Evolutionary conservation across 2,113 vertebrate species (phyloP).

Genomic region (Stomatorhinus ivindoensis): DNA sequence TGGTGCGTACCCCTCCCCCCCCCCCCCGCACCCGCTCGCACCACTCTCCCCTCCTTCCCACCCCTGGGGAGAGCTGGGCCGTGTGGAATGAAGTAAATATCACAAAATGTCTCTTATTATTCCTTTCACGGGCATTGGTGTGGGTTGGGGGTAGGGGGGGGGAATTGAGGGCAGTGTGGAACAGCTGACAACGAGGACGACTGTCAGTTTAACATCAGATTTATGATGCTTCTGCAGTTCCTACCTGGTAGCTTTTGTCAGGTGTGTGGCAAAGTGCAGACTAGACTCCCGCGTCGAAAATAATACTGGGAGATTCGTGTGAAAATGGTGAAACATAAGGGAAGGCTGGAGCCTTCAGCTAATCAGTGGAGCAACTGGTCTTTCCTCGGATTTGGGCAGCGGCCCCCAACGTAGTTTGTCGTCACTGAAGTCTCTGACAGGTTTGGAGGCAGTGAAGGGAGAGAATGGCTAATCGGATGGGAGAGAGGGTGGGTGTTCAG

Average conservation of each 20-base stretch:
- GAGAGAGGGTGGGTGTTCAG: background rate
- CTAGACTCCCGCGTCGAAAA: background rate
- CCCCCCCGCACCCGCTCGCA: background rate
- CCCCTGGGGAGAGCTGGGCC: background rate
- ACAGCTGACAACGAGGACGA: background rate
- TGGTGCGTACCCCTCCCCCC: background rate
- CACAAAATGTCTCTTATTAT: background rate
- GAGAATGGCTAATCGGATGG: background rate
- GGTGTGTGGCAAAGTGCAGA: background rate
- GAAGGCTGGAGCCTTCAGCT: background rate
- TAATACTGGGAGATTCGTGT: background rate
- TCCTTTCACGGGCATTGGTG: background rate
- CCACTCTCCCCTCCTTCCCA: background rate
- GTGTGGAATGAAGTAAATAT: background rate
- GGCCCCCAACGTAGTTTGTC: background rate
- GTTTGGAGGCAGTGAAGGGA: background rate
- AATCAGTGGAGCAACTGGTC: background rate
- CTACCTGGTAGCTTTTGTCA: background rate
- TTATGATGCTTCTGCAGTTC: background rate
- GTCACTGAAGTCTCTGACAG: background rate
- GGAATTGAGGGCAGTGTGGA: background rate
- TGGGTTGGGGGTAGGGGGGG: background rate
- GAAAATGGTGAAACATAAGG: background rate
- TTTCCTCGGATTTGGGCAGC: background rate
- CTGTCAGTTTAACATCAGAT: background rate